These are phyloP conservation scores for Drosophila mulleri DNA, from an alignment of 2,888 invertebrate species.

Conservation along the genomic window DNA sequence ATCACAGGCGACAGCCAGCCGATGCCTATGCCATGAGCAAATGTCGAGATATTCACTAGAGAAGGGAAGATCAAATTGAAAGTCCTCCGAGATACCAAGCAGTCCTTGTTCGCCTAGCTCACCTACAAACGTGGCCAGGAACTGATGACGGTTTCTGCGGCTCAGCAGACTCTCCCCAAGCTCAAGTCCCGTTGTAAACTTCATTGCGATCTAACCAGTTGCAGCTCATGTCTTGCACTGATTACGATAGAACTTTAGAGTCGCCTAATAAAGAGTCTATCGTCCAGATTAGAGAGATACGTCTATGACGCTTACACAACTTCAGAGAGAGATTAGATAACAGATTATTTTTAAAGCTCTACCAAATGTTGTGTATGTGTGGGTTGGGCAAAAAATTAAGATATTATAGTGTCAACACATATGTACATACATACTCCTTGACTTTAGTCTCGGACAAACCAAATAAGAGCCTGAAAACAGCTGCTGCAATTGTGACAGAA, in stretches of 20 bases:
- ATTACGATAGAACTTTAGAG: neutral
- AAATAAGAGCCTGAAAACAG: neutral
- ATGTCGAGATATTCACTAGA: constrained; percentile 74
- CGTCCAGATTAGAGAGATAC: constrained; percentile 6
- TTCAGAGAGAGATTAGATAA: neutral
- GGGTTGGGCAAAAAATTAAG: no score
- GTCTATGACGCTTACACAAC: neutral
- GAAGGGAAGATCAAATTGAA: neutral
- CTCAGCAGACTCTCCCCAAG: constrained; percentile 48
- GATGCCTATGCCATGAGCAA: constrained; percentile 77
- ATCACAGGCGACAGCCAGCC: constrained; percentile 81
- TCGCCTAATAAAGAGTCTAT: constrained; percentile 13
- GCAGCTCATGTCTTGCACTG: constrained; percentile 22
- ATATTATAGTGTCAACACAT: no score
- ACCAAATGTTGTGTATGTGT: no score
- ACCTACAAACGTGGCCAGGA: constrained; percentile 64
- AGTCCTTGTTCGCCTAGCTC: neutral
- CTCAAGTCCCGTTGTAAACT: constrained; percentile 34
- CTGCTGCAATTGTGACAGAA: neutral
- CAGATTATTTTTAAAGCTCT: neutral
- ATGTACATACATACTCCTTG: no score
- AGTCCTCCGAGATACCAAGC: neutral
- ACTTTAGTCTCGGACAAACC: neutral
- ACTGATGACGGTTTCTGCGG: constrained; percentile 60
- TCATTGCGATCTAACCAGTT: constrained; percentile 44